Evolutionary conservation across 2,113 vertebrate genomes (phyloP), one percentile per base, ranked within the genome.

Genomic region (Caretta caretta): DNA sequence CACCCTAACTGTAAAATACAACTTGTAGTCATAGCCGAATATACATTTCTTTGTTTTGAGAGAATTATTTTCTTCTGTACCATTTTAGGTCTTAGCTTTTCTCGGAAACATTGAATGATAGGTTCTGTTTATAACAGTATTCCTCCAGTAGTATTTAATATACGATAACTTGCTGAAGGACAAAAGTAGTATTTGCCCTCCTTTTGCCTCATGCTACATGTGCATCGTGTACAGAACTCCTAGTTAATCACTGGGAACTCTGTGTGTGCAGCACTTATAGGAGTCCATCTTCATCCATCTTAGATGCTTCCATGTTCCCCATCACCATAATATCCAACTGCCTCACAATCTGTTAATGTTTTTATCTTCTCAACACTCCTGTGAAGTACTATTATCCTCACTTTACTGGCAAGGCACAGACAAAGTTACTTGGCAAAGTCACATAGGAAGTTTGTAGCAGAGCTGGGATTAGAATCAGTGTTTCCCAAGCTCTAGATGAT

Each of bases 41-140:
- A 38, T 89, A 53, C 48, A 11, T 65, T 56, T 10, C 38, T 80
- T 84, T 1, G 0, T 20, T 13, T 84, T 31, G 10, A 65, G 94
- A 65, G 50, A 88, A 9, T 8, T 29, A 38, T 85, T 92, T 92
- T 88, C 50, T 48, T 96, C 27, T 20, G 9, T 57, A 85, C 88
- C 8, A 16, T 86, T 54, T 88, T 75, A 17, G 29, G 7, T 6
- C 54, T 69, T 90, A 16, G 25, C 62, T 83, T 85, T 89, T 89
- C 76, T 24, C 62, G 10, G 5, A 65, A 75, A 65, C 65, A 92
- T 50, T 81, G 83, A 79, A 57, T 82, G 13, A 5, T 91, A 80
- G 17, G 90, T 90, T 95, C 69, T 81, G 51, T 56, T 96, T 88
- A n/a, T 94, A 88, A 95, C 97, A 96, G 62, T 86, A 92, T 91